phyloP scores from a whole-genome alignment of 1,140 invertebrate genomes.

The Dinoponera quadriceps region DNA sequence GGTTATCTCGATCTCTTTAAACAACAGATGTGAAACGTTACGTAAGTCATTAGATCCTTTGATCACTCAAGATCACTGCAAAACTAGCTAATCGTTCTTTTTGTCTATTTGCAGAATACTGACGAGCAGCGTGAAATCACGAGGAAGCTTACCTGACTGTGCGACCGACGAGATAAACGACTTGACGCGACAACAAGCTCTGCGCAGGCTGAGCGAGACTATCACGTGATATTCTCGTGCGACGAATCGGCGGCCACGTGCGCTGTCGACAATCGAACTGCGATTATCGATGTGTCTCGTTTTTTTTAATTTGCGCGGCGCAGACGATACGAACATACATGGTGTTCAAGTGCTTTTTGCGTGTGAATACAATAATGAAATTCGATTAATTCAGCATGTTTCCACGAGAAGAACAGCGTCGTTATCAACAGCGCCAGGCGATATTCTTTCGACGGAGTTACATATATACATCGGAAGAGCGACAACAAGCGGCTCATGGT shows the following conservation, averaged over 20 bases:
- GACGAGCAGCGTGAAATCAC: neutral
- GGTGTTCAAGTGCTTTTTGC: neutral
- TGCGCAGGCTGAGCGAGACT: neutral
- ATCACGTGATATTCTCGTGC: conserved; percentile 34
- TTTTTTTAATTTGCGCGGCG: neutral
- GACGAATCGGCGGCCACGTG: neutral
- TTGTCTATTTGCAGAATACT: too few species aligned
- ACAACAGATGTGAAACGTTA: too few species aligned
- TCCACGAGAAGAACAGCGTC: neutral
- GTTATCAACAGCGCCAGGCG: neutral
- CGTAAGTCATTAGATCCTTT: neutral
- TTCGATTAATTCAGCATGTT: conserved; percentile 3
- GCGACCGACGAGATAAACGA: neutral
- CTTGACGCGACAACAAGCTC: conserved; percentile 12
- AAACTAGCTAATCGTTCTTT: too few species aligned
- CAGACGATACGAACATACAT: neutral
- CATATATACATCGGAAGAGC: neutral
- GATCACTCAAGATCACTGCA: neutral
- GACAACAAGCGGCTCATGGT: neutral
- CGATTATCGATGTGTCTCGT: conserved; percentile 45
- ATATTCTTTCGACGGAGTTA: neutral
- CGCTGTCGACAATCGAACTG: conserved; percentile 16
- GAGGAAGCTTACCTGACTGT: conserved; percentile 22
- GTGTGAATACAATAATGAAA: conserved; percentile 2
- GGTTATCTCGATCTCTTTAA: too few species aligned